Evolutionary conservation across 2,113 vertebrate species (phyloP).

Genomic region (Onychostruthus taczanowskii): DNA sequence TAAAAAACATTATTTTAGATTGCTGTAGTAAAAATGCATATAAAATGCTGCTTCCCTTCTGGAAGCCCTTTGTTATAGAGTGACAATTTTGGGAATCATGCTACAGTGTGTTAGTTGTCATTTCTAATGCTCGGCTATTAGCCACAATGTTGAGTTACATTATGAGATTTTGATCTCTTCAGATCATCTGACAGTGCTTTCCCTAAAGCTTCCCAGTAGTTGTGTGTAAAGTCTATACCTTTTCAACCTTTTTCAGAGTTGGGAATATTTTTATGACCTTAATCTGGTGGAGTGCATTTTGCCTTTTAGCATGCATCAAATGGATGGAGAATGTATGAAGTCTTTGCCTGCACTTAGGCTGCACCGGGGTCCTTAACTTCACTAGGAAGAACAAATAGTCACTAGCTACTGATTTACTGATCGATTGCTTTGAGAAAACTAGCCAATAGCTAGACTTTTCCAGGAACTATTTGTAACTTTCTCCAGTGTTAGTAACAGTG

Average conservation of each 20-base stretch:
- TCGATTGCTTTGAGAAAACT: background rate
- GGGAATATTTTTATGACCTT: background rate
- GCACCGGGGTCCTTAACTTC: background rate
- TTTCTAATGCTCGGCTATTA: background rate
- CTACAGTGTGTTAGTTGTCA: background rate
- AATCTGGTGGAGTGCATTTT: background rate
- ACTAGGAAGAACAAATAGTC: background rate
- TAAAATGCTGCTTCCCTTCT: constrained; percentile 8
- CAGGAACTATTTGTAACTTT: background rate
- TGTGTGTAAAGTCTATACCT: background rate
- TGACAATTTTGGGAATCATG: background rate
- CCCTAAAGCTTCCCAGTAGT: background rate
- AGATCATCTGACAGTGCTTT: background rate
- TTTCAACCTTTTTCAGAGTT: background rate
- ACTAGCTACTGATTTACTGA: background rate
- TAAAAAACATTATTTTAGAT: background rate
- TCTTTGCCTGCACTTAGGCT: background rate
- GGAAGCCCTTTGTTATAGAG: background rate
- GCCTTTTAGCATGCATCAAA: background rate
- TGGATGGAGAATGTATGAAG: background rate
- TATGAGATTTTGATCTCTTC: background rate
- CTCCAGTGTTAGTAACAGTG: background rate
- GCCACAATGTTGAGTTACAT: background rate
- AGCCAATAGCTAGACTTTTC: background rate
- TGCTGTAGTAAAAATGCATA: background rate